phyloP scores from a whole-genome alignment of 2,113 vertebrate species.

The Talpa occidentalis region DNA sequence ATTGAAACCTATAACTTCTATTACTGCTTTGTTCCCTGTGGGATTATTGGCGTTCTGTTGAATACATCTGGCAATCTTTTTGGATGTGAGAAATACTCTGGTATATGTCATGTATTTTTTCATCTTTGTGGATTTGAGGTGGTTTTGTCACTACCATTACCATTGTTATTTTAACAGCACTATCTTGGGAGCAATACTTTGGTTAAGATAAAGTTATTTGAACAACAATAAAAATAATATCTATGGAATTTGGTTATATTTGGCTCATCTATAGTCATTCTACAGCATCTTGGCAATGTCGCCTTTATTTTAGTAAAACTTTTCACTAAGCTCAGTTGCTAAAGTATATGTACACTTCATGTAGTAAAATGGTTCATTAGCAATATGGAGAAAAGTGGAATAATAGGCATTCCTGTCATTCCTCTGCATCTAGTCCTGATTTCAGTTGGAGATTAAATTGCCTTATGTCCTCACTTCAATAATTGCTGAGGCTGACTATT shows the following conservation, averaged over 20 bases:
- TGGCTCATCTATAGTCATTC: background rate
- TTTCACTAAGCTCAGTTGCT: constrained; percentile 26
- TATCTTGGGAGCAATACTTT: background rate
- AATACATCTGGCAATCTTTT: background rate
- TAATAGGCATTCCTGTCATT: constrained; percentile 61
- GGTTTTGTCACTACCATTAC: background rate
- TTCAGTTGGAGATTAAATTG: constrained; percentile 80
- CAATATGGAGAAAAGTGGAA: background rate
- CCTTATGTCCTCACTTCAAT: constrained; percentile 70
- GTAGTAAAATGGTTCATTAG: constrained; percentile 58
- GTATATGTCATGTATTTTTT: background rate
- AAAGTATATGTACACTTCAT: background rate
- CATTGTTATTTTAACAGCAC: background rate
- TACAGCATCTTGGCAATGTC: background rate
- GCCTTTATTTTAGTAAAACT: constrained; percentile 16
- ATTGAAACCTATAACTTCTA: background rate
- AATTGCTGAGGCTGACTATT: constrained; percentile 80
- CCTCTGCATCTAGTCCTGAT: constrained; percentile 61
- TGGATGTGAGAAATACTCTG: background rate
- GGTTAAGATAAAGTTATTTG: background rate
- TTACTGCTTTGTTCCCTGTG: background rate
- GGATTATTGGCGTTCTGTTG: background rate
- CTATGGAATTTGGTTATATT: background rate
- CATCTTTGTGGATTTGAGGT: background rate
- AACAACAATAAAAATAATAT: constrained; percentile 28